Conservation (phyloP, 1,140 invertebrate species). For the Trichogramma pretiosum region DNA sequence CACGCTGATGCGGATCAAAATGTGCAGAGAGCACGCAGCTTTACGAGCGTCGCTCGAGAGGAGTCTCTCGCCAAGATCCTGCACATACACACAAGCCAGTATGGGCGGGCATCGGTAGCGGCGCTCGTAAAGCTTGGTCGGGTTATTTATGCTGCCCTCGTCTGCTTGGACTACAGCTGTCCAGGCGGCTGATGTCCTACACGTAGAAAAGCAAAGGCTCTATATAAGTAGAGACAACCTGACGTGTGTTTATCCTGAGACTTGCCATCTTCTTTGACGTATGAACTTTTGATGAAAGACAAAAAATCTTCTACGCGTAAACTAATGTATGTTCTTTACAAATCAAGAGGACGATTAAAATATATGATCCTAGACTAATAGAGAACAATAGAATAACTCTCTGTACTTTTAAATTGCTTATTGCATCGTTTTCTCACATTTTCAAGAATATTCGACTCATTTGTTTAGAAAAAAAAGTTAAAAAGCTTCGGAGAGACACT, state of each 20-base stretch:
- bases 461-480: neutral
- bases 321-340: too few relatives aligned
- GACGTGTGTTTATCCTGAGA: conserved; percentile 23
- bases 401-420: too few relatives aligned
- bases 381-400: too few relatives aligned
- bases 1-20: neutral
- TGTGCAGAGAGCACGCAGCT: conserved; percentile 24
- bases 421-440: too few relatives aligned
- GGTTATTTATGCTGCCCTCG: conserved; percentile 44
- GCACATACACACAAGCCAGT: conserved; percentile 16
- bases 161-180: conserved; percentile 20
- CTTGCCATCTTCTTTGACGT: too few relatives aligned
- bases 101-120: neutral
- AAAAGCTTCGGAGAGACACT: neutral
- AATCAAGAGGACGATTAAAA: too few relatives aligned
- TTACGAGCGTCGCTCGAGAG: conserved; percentile 31
- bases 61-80: conserved; percentile 18
- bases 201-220: too few relatives aligned
- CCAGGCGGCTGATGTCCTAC: conserved; percentile 23
- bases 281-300: too few relatives aligned
- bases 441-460: too few relatives aligned
- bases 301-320: too few relatives aligned
- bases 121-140: conserved; percentile 34
- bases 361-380: too few relatives aligned
- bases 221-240: conserved; percentile 44